Evolutionary conservation across 1,140 invertebrate genomes (phyloP).

Genomic region (Eriosoma lanigerum): DNA sequence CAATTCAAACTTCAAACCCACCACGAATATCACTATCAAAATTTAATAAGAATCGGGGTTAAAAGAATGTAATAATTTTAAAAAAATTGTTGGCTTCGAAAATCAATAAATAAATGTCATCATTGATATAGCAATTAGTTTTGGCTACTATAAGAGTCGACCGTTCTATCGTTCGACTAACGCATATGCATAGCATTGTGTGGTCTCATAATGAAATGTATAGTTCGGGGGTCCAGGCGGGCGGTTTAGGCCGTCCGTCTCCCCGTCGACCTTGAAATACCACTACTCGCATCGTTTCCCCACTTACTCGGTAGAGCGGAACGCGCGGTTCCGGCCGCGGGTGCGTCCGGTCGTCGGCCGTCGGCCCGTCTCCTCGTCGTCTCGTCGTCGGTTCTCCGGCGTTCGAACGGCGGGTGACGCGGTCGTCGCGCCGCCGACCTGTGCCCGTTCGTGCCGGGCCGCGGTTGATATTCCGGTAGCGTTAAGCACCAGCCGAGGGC

Average conservation of each 20-base stretch:
- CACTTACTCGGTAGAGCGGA: constrained; percentile 69
- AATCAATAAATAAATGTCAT: too few relatives aligned
- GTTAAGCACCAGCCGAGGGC: neutral
- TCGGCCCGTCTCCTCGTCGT: neutral
- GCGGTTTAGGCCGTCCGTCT: constrained; percentile 5
- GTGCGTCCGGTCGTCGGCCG: neutral
- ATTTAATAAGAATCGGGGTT: too few relatives aligned
- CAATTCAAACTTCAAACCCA: too few relatives aligned
- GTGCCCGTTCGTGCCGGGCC: constrained; percentile 12
- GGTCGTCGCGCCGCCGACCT: neutral
- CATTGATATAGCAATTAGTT: too few relatives aligned
- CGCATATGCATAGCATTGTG: too few relatives aligned
- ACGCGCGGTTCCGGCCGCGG: constrained; percentile 38
- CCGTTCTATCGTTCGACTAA: too few relatives aligned
- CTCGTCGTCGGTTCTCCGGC: neutral
- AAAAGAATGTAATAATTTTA: too few relatives aligned
- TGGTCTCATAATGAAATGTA: too few relatives aligned
- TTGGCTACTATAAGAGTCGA: too few relatives aligned
- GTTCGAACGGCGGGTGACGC: neutral
- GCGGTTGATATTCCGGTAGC: constrained; percentile 25
- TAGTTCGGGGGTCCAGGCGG: neutral
- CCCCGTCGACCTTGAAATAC: constrained; percentile 65
- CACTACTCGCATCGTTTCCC: constrained; percentile 71
- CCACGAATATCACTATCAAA: too few relatives aligned
- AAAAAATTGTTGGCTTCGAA: too few relatives aligned